These are phyloP conservation scores for Tupaia chinensis DNA, from an alignment of 2,113 vertebrate genomes.

Conservation along the genomic window DNA sequence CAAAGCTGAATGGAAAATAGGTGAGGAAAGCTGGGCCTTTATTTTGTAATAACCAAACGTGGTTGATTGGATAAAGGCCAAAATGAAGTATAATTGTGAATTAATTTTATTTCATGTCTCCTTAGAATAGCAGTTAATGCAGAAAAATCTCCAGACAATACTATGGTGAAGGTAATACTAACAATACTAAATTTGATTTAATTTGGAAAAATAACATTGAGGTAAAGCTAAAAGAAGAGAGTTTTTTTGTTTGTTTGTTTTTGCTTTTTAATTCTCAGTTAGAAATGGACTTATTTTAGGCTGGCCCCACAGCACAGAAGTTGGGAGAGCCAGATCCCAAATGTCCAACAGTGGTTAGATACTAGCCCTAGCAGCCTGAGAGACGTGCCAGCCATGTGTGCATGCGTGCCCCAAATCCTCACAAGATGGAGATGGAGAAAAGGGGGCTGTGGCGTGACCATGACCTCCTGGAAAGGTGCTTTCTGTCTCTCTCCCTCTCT, in stretches of 20 bases:
- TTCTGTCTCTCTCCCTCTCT: too few relatives aligned
- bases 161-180: neutral
- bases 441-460: too few relatives aligned
- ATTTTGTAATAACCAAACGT: slow-evolving; percentile 61
- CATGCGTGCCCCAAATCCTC: too few relatives aligned
- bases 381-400: too few relatives aligned
- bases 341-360: too few relatives aligned
- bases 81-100: slow-evolving; percentile 41
- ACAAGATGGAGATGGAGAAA: too few relatives aligned
- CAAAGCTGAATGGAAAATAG: slow-evolving; percentile 47
- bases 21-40: neutral
- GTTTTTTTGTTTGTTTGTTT: too few relatives aligned
- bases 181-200: slow-evolving; percentile 14
- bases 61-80: slow-evolving; percentile 13
- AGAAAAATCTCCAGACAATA: slow-evolving; percentile 17
- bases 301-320: too few relatives aligned
- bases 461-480: too few relatives aligned
- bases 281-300: neutral
- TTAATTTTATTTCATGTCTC: slow-evolving; percentile 14
- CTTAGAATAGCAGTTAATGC: slow-evolving; percentile 6
- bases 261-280: neutral
- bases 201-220: slow-evolving; percentile 46
- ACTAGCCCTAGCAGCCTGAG: too few relatives aligned
- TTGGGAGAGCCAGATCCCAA: too few relatives aligned
- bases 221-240: slow-evolving; percentile 26